These are phyloP conservation scores for Rhineura floridana DNA, from an alignment of 2,113 vertebrate species.

Conservation along the genomic window DNA sequence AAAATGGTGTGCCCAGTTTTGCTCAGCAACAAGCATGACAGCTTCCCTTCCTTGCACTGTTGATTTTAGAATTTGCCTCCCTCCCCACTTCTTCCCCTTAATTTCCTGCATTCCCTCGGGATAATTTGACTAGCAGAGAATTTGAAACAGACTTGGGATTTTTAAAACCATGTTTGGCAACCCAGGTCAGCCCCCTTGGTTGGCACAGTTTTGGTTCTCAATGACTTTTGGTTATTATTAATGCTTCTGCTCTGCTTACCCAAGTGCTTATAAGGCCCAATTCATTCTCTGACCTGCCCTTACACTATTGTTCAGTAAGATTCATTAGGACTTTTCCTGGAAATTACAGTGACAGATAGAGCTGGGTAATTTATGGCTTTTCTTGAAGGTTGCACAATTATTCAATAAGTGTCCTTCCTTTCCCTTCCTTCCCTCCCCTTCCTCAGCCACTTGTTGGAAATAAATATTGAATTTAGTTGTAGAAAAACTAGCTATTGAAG, in stretches of 20 bases:
- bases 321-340: conserved; percentile 72
- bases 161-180: neutral
- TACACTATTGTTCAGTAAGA: conserved; percentile 73
- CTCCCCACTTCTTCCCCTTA: neutral
- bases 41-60: neutral
- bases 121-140: neutral
- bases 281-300: conserved; percentile 69
- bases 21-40: neutral
- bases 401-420: conserved; percentile 73
- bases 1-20: neutral
- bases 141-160: too few species aligned
- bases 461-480: conserved; percentile 68
- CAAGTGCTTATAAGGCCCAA: conserved; percentile 70
- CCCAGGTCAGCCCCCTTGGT: neutral
- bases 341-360: conserved; percentile 72
- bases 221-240: conserved; percentile 55
- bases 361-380: conserved; percentile 70
- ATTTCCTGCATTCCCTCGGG: neutral
- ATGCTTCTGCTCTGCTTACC: conserved; percentile 69
- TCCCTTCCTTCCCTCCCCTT: conserved; percentile 50
- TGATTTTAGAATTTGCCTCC: neutral
- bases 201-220: conserved; percentile 9
- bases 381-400: conserved; percentile 71
- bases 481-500: conserved; percentile 58
- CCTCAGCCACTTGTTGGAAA: conserved; percentile 67